Conservation (phyloP, 2,113 vertebrate genomes). For the Platycercus adscitus region DNA sequence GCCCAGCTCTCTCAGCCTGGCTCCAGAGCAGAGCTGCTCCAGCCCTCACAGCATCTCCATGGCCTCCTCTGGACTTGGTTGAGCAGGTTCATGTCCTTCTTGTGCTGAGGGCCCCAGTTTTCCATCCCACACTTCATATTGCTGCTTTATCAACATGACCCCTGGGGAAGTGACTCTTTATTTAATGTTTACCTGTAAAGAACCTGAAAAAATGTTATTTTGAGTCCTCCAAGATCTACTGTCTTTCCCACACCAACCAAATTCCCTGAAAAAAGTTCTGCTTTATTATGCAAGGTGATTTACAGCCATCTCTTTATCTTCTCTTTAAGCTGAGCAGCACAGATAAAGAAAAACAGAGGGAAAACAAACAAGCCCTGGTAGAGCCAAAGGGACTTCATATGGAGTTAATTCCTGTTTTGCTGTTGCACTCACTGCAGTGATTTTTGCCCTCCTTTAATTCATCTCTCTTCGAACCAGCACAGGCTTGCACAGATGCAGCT, state of each 20-base stretch:
- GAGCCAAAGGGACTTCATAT: slow-evolving; percentile 10
- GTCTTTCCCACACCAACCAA: neutral
- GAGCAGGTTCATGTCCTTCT: neutral
- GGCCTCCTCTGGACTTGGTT: neutral
- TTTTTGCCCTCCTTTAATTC: neutral
- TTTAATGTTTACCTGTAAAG: neutral
- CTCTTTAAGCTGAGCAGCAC: neutral
- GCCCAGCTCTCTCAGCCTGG: neutral
- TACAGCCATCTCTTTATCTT: neutral
- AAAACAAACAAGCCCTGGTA: slow-evolving; percentile 23
- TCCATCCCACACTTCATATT: neutral
- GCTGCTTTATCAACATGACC: neutral
- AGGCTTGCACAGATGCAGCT: neutral
- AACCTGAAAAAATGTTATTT: neutral
- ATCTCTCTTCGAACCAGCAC: neutral
- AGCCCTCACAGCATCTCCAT: neutral
- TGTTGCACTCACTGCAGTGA: neutral
- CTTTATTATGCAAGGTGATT: neutral
- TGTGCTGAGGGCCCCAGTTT: neutral
- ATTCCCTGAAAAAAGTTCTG: neutral
- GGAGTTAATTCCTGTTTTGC: slow-evolving; percentile 42
- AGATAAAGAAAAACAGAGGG: neutral
- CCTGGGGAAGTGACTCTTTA: neutral
- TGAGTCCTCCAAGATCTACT: neutral
- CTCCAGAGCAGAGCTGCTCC: neutral